Conservation (phyloP, 92 coral and sea anemone genomes). For the Montipora capitata region DNA sequence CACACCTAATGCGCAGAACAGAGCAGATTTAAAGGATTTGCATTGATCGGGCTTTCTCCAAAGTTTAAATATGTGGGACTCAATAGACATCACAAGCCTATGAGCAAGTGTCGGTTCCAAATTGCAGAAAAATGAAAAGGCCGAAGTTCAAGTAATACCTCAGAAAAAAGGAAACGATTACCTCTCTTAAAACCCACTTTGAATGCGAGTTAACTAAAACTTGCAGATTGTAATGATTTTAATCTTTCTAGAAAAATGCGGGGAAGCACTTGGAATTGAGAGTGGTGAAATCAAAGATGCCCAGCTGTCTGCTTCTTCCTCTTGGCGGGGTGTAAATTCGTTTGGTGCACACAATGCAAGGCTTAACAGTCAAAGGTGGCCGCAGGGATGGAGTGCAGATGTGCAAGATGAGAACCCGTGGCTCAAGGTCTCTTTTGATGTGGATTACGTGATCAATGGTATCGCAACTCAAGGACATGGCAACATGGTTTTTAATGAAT, state of each 20-base stretch:
- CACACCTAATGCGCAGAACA: too few species aligned
- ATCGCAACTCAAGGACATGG: slow-evolving; percentile 86
- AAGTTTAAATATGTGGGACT: too few species aligned
- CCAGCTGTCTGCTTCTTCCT: slow-evolving; percentile 78
- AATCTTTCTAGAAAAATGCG: slow-evolving; percentile 61
- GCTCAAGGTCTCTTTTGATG: slow-evolving; percentile 71
- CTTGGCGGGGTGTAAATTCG: slow-evolving; percentile 64
- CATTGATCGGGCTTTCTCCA: too few species aligned
- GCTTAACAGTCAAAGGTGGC: slow-evolving; percentile 78
- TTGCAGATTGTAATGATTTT: neutral
- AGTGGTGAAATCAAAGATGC: slow-evolving; percentile 59
- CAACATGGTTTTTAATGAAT: slow-evolving; percentile 68
- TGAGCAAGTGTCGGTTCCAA: too few species aligned
- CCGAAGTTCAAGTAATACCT: too few species aligned
- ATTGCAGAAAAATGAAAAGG: too few species aligned
- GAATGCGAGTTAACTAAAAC: neutral
- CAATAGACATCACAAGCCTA: too few species aligned
- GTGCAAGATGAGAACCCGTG: slow-evolving; percentile 74
- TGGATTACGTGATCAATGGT: slow-evolving; percentile 67
- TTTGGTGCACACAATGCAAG: slow-evolving; percentile 84
- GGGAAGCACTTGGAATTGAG: slow-evolving; percentile 75
- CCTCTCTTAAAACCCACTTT: too few species aligned
- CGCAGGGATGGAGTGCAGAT: slow-evolving; percentile 85
- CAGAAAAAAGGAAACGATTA: too few species aligned
- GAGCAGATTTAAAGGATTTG: too few species aligned